Percentiles rank a stretch among this genome's conserved stretches.
These are phyloP conservation scores for Proctacanthus coquilletti DNA, from an alignment of 1,140 invertebrate species.

Conservation along the genomic window DNA sequence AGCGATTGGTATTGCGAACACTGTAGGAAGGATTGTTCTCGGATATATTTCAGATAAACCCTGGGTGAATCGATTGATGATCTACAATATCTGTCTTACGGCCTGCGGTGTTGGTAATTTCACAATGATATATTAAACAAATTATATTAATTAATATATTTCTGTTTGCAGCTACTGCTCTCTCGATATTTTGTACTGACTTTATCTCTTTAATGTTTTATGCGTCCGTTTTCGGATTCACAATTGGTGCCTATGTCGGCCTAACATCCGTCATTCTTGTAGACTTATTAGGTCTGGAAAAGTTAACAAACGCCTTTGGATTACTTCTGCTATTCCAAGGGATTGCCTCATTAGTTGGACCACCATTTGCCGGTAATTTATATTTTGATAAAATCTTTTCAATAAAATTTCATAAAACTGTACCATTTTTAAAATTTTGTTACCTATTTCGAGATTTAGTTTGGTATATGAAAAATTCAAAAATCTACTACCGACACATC, in stretches of 20 bases:
- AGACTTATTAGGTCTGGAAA: slow-evolving; percentile 72
- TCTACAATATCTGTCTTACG: slow-evolving; percentile 79
- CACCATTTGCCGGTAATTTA: slow-evolving; percentile 67
- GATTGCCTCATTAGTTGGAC: slow-evolving; percentile 73
- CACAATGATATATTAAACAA: neutral
- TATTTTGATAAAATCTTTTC: neutral
- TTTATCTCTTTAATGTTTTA: slow-evolving; percentile 61
- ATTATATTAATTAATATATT: neutral
- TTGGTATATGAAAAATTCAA: neutral
- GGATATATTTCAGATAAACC: slow-evolving; percentile 76
- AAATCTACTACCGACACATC: too few relatives aligned
- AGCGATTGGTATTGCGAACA: slow-evolving; percentile 74
- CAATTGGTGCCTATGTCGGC: slow-evolving; percentile 83
- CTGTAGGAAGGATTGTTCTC: slow-evolving; percentile 69
- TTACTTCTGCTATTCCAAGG: slow-evolving; percentile 82
- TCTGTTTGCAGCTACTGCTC: slow-evolving; percentile 53
- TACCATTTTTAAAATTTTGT: too few relatives aligned
- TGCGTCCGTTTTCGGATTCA: slow-evolving; percentile 68
- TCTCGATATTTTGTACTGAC: slow-evolving; percentile 53
- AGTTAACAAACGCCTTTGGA: slow-evolving; percentile 86
- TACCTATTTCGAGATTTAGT: neutral
- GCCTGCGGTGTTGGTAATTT: slow-evolving; percentile 62
- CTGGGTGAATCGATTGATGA: slow-evolving; percentile 69
- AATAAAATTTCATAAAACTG: too few relatives aligned
- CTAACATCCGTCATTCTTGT: slow-evolving; percentile 82